Percentiles rank a stretch among this genome's conserved stretches.
These are phyloP conservation scores for Cossypha caffra DNA, from an alignment of 2,797 vertebrate genomes.

Conservation along the genomic window DNA sequence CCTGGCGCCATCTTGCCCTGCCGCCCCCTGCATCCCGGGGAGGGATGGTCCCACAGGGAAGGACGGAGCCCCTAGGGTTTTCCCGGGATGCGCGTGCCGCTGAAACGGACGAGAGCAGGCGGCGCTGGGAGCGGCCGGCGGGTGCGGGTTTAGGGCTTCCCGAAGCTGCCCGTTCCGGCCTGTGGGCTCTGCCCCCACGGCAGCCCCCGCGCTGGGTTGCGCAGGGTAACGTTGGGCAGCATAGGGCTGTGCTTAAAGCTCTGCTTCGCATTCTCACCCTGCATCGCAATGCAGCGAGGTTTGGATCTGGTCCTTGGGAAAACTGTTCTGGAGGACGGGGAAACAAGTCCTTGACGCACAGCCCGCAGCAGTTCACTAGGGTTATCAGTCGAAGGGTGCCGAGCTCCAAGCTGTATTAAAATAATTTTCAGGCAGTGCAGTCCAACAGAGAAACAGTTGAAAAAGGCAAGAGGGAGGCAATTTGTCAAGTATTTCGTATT, in stretches of 20 bases:
- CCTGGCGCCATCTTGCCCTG: not conserved
- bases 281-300: fast-evolving
- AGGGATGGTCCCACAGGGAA: fast-evolving
- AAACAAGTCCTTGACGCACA: fast-evolving
- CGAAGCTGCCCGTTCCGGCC: fast-evolving
- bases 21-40: fast-evolving
- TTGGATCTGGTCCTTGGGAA: fast-evolving
- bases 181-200: fast-evolving
- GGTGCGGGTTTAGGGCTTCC: fast-evolving
- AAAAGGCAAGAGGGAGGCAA: fast-evolving
- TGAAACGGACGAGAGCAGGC: fast-evolving
- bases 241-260: fast-evolving
- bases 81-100: fast-evolving
- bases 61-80: no score
- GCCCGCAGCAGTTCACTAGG: fast-evolving
- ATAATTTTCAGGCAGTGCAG: no score
- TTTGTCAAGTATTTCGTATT: not conserved
- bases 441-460: not conserved
- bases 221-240: fast-evolving
- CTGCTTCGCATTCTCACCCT: fast-evolving
- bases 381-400: fast-evolving
- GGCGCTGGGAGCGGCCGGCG: not conserved
- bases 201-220: fast-evolving
- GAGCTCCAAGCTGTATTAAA: not conserved
- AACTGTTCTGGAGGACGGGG: fast-evolving